Evolutionary conservation across 2,113 vertebrate species (phyloP).

Genomic region (Chrysochloris asiatica): DNA sequence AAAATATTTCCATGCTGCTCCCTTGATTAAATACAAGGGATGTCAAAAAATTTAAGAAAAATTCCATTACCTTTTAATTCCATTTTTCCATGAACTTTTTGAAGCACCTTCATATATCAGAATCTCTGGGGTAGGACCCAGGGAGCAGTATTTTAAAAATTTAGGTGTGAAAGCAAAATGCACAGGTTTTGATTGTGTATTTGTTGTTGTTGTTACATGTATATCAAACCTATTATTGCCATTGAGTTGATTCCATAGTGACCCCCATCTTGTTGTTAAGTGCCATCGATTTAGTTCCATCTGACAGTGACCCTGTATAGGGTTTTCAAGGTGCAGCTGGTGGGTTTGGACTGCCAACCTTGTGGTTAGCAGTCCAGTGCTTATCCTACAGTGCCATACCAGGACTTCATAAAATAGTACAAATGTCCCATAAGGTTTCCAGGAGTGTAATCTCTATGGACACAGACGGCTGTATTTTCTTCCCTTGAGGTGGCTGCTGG

Average conservation of each 20-base stretch:
- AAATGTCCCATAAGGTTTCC: background rate
- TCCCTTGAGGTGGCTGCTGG: background rate
- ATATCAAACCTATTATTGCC: background rate
- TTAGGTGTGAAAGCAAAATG: background rate
- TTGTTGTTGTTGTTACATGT: too few species aligned
- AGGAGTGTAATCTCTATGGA: background rate
- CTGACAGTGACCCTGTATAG: background rate
- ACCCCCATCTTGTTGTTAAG: too few species aligned
- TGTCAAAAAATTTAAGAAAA: too few species aligned
- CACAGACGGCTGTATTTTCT: background rate
- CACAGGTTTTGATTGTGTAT: background rate
- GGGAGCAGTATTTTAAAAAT: background rate
- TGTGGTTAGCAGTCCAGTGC: too few species aligned
- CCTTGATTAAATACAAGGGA: background rate
- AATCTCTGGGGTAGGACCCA: slow-evolving; percentile 5
- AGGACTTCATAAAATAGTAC: background rate
- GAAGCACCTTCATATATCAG: background rate
- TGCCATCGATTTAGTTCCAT: background rate
- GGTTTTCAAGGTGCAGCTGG: too few species aligned
- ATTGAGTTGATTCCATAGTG: background rate
- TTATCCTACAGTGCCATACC: too few species aligned
- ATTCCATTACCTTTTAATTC: too few species aligned
- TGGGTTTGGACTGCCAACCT: too few species aligned
- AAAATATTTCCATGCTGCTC: background rate
- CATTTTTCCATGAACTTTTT: too few species aligned